Percentiles rank a stretch among this genome's conserved stretches.
Conservation (phyloP, 2,113 vertebrate species). For the Alaudala cheleensis region DNA sequence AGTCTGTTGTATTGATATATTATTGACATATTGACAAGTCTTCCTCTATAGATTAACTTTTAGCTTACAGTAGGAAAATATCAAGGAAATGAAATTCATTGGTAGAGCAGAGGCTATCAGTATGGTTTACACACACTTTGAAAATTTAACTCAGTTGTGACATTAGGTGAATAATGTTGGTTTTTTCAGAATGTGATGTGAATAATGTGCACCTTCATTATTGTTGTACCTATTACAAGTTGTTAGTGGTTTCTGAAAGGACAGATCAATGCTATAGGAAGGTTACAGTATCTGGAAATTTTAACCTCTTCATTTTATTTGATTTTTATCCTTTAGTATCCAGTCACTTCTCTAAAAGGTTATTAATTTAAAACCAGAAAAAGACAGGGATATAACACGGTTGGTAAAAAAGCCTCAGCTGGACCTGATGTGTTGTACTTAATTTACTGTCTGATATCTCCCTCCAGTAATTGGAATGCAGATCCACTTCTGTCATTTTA, state of each 20-base stretch:
- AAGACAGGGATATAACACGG: neutral
- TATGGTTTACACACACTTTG: neutral
- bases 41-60: neutral
- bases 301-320: neutral
- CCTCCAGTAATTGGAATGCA: neutral
- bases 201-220: neutral
- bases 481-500: neutral
- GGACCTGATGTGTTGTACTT: neutral
- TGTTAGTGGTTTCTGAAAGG: constrained; percentile 9
- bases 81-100: neutral
- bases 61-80: neutral
- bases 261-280: neutral
- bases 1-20: neutral
- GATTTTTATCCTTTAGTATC: neutral
- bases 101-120: neutral
- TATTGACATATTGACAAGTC: neutral
- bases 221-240: neutral
- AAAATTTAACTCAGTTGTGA: neutral
- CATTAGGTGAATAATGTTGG: neutral
- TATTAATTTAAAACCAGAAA: neutral
- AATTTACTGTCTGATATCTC: neutral
- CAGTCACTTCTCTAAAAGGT: neutral
- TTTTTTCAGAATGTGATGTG: neutral
- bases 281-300: neutral
- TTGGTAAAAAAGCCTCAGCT: neutral